Base-by-base conservation (phyloP, 2,888 invertebrate species). In the Campoplex nolae region DNA sequence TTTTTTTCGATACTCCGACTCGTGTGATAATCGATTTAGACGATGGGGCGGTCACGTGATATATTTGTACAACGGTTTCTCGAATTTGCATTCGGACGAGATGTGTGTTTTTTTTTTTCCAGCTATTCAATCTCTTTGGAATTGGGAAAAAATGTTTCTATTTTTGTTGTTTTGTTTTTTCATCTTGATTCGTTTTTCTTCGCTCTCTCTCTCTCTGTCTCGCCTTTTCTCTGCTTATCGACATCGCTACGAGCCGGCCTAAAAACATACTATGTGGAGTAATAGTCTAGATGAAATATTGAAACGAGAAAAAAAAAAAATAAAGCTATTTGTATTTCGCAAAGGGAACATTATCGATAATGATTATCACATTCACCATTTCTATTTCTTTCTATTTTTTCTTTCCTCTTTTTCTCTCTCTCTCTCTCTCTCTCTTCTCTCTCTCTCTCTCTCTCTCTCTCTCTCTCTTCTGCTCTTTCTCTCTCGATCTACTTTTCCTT, bases 31-130 rank as follows among this genome's bases (percentile, higher is more conserved):
- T 89, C 84, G 90, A 91, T 88, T 88, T 84, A 68, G 73, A 82
- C 74, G 38, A 90, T 88, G 92, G 90, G 91, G 91, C 92, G 93
- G 92, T 93, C 92, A 93, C 91, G 92, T 93, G 92, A 93, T 93
- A 93, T 91, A 90, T 90, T 90, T 90, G 89, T 89, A 89, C 89
- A 90, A 90, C 88, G 90, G 88, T 90, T 89, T 88, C 88, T 88
- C 87, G 42, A 73, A 73, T 62, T 89, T 88, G 87, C 87, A 83
- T 83, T 81, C 28, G 74, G 79, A 58, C 35, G 62, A 82, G 68
- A 79, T 58, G 82, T 70, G 70, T 80, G 81, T n/a, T 81, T 38
- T 38, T 73, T 75, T 81, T 83, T 87, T 87, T 86, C 73, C 65
- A 88, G 85, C 85, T 88, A 88, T 58, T 0, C 45, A 23, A 38